Evolutionary conservation across 2,797 vertebrate species (phyloP), one percentile per base, ranked within the genome.

Genomic region (Tamandua tetradactyla): DNA sequence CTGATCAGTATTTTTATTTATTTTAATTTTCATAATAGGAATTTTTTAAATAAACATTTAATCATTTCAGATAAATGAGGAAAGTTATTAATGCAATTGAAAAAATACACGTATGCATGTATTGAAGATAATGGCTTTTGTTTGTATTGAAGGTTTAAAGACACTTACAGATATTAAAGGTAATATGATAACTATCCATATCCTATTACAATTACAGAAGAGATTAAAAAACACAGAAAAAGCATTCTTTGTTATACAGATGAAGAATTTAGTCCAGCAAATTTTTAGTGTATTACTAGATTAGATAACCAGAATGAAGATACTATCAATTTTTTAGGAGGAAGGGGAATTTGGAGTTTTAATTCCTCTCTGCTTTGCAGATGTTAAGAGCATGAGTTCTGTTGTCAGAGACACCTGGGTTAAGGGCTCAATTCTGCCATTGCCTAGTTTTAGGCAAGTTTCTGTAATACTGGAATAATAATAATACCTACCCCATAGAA

Each of bases 191-290:
- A 11, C 40, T 55, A 86, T n/a, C 79, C 49, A 57, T 13, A 76
- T 12, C 42, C 72, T 85, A 69, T 7, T 57, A 5, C 32, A 78
- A n/a, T 62, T 81, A 76, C 10, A 69, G 4, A 93, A 79, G 4
- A 71, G 20, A 89, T 23, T n/a, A 90, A 86, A n/a, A 85, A 89
- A 72, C 57, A 59, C 2, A 68, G n/a, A 87, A 30, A 78, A 85
- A 76, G 32, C 23, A 55, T 92, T 81, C 52, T 59, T 55, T 40
- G 71, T 30, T 90, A 72, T 52, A 47, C 3, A 3, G 14, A 15
- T 72, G 23, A 96, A 47, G 55, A 91, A 57, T 74, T 68, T n/a
- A 72, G 68, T 37, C 44, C 57, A 64, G 61, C 52, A 89, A 88
- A 37, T 40, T 62, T 49, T 87, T 71, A 37, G 44, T 59, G 78